Base-by-base conservation (phyloP, 2,888 invertebrate species). In the Pollenia amentaria region DNA sequence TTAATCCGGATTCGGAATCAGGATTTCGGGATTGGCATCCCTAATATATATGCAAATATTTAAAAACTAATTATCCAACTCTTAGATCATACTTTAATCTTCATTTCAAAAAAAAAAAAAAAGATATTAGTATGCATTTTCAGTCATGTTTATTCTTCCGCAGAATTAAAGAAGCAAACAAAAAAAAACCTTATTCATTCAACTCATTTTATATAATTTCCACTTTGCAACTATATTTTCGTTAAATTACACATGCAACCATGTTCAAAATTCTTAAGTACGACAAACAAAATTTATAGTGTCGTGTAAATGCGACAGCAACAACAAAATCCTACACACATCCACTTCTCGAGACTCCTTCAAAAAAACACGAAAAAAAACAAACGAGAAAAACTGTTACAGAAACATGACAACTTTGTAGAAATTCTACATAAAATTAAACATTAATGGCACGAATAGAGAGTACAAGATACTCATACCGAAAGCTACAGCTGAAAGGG, bases 321-420 rank as follows among this genome's bases (percentile, higher is more conserved):
- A 57, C 57, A 73, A 21, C 40, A 53, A 46, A 29, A 67, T 67
- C 21, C 2, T 8, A 77, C 8, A 77, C 46, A 79, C 18, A 64
- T 53, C 9, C 53, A 53, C 21, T 55, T 51, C 38, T 55, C 67
- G 42, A 29, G 62, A 72, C 72, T 72, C 10, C 70, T 62, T 70
- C 21, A 69, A 16, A 51, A 48, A 60, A 9, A 18, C 14, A 62
- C 9, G 40, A 44, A 16, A 57, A 57, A 57, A 2, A 38, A 38
- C 38, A 14, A 18, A 75, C 62, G 48, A 18, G 53, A 64, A 53
- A 51, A 69, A 72, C 64, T 70, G 18, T 57, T 42, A 81, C 65
- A 60, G 48, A 69, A 69, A 82, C 75, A 82, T 82, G 82, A 82
- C 82, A 82, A 76, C 76, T 76, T 82, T 60, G 53, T 69, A 69